phyloP scores from a whole-genome alignment of 2,888 invertebrate species.

The Drosophila maculinotata region DNA sequence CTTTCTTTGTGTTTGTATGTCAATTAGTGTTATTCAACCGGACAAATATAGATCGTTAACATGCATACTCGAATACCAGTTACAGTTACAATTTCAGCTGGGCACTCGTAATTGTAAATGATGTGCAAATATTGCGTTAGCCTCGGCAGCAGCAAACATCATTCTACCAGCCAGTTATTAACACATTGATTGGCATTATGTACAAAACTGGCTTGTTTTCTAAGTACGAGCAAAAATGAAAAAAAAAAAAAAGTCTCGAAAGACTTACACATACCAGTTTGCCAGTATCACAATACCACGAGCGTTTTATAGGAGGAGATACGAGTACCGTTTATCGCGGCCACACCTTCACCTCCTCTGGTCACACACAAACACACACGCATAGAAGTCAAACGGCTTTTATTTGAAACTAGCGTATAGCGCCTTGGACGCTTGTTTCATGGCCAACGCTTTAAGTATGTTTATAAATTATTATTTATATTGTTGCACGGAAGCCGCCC shows the following conservation, averaged over 20 bases:
- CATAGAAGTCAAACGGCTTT: slow-evolving; percentile 63
- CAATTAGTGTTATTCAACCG: slow-evolving; percentile 69
- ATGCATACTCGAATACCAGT: slow-evolving; percentile 25
- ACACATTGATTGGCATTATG: slow-evolving; percentile 48
- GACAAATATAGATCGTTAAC: slow-evolving; percentile 51
- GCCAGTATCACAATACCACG: no score
- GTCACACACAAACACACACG: slow-evolving; percentile 10
- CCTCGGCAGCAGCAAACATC: slow-evolving; percentile 1
- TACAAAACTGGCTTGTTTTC: slow-evolving; percentile 41
- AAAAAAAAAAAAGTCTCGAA: slow-evolving; percentile 5
- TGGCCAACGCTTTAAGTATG: slow-evolving; percentile 56
- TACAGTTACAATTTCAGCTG: slow-evolving; percentile 16
- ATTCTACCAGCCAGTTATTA: slow-evolving; percentile 37
- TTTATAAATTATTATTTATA: slow-evolving; percentile 46
- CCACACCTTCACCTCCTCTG: slow-evolving; percentile 27
- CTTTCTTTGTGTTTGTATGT: slow-evolving; percentile 39
- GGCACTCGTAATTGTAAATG: slow-evolving; percentile 53
- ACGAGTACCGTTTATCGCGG: slow-evolving; percentile 49
- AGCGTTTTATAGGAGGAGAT: slow-evolving; percentile 27
- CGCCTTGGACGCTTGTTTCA: slow-evolving; percentile 54
- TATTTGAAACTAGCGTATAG: slow-evolving; percentile 22
- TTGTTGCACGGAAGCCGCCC: slow-evolving; percentile 53
- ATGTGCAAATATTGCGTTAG: slow-evolving; percentile 69
- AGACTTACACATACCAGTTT: slow-evolving; percentile 52
- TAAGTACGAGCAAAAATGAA: slow-evolving; percentile 6